Percentiles rank a stretch among this genome's conserved stretches.
phyloP scores from a whole-genome alignment of 2,888 invertebrate genomes.

The Megalurothrips usitatus region DNA sequence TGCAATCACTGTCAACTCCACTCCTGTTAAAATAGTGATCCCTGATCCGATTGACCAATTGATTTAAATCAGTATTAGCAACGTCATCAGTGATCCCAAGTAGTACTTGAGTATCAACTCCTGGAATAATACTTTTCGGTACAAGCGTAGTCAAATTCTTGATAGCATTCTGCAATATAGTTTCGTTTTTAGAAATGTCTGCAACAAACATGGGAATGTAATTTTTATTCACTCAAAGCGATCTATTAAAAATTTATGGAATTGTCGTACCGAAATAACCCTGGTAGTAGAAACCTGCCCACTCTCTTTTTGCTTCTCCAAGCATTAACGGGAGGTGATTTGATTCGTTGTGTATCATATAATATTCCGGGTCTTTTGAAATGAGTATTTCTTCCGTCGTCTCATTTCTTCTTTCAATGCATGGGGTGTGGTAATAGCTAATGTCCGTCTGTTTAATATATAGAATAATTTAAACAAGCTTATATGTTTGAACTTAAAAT shows the following conservation, averaged over 20 bases:
- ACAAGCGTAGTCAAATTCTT: neutral
- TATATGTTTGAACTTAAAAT: neutral
- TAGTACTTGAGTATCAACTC: neutral
- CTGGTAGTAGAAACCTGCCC: neutral
- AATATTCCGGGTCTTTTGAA: neutral
- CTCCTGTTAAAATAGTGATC: neutral
- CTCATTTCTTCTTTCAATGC: too few species aligned
- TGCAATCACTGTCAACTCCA: neutral
- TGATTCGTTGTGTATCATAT: neutral
- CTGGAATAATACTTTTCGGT: neutral
- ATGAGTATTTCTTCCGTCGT: neutral
- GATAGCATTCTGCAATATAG: neutral
- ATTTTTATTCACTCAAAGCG: too few species aligned
- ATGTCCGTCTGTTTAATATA: neutral
- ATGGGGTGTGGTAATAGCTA: neutral
- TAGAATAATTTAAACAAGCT: neutral
- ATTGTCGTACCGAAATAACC: too few species aligned
- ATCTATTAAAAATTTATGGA: too few species aligned
- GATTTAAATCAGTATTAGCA: neutral
- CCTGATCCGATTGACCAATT: neutral
- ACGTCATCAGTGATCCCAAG: neutral
- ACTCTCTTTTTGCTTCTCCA: neutral
- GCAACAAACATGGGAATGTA: too few species aligned
- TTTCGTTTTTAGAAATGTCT: neutral
- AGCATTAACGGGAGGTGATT: neutral